A percentile compares a stretch with the other conserved stretches of the same genome.
Evolutionary conservation across 2,888 invertebrate genomes (phyloP).

Genomic region (Trichogramma dendrolimi): DNA sequence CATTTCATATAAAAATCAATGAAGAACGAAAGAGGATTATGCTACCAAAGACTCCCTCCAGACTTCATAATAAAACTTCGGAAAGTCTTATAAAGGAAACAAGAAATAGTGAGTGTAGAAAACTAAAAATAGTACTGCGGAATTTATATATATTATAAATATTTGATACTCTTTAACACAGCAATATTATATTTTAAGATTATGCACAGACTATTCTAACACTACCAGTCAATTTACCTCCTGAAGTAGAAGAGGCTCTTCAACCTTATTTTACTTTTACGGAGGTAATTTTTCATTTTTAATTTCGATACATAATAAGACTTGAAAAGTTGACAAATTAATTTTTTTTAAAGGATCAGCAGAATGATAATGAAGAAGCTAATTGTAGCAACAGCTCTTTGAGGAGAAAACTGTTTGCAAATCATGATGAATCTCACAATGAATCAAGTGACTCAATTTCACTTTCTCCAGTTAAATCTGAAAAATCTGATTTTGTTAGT

Average conservation of each 20-base stretch:
- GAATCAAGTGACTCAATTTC: conserved; percentile 34
- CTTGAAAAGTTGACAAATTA: not conserved
- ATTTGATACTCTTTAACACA: no score
- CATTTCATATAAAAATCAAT: conserved; percentile 47
- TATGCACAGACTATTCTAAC: conserved; percentile 60
- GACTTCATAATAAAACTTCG: conserved; percentile 29
- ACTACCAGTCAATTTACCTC: conserved; percentile 62
- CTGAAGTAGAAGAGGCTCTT: conserved; percentile 60
- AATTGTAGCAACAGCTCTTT: conserved; percentile 46
- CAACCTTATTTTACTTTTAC: conserved; percentile 62
- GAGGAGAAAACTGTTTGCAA: conserved; percentile 46
- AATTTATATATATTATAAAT: no score
- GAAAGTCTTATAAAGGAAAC: conserved; percentile 36
- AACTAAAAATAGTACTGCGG: not conserved
- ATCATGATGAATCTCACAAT: conserved; percentile 39
- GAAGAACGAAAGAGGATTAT: conserved; percentile 24
- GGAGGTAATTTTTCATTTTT: conserved; percentile 39
- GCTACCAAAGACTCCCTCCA: conserved; percentile 33
- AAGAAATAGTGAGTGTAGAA: conserved; percentile 21
- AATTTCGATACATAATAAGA: not conserved
- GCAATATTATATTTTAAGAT: not conserved
- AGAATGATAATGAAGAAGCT: conserved; percentile 42
- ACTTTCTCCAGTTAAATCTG: conserved; percentile 39
- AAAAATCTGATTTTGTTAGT: conserved; percentile 29
- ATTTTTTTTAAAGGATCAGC: conserved; percentile 40